Percentiles rank a stretch among this genome's conserved stretches.
phyloP scores from a whole-genome alignment of 2,113 vertebrate genomes.

The Plotosus lineatus region DNA sequence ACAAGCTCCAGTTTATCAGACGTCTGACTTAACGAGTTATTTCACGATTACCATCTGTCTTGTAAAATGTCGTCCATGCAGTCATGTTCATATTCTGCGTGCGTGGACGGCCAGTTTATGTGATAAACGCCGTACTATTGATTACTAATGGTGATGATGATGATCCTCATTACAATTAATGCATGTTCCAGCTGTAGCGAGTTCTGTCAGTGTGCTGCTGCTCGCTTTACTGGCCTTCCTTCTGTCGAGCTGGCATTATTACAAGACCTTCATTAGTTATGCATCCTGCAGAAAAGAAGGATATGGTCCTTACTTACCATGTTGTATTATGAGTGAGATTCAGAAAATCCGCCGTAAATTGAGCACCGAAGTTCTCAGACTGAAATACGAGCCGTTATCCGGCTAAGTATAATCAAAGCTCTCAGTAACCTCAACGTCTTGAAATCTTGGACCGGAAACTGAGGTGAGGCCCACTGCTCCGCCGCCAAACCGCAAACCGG shows the following conservation, averaged over 20 bases:
- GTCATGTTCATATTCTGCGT: conserved; percentile 8
- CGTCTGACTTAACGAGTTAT: not conserved
- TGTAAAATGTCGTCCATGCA: conserved; percentile 6
- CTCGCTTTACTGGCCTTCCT: not conserved
- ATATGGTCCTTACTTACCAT: conserved; percentile 41
- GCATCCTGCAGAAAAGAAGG: too few relatives aligned
- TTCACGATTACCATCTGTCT: not conserved
- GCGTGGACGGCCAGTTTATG: not conserved
- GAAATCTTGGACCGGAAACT: conserved; percentile 21
- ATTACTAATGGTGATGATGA: too few relatives aligned
- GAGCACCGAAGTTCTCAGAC: not conserved
- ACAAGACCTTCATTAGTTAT: not conserved
- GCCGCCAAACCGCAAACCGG: not conserved
- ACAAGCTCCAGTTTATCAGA: not conserved
- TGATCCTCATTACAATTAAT: too few relatives aligned
- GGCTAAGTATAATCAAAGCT: not conserved
- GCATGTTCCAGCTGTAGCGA: not conserved
- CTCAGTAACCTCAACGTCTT: not conserved
- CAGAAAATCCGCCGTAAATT: not conserved
- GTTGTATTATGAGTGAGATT: not conserved
- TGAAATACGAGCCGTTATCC: not conserved
- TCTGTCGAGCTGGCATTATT: not conserved
- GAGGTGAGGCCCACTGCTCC: not conserved
- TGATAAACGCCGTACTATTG: not conserved
- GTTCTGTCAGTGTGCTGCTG: not conserved